A percentile compares a stretch with the other conserved stretches of the same genome.
Evolutionary conservation across 2,797 vertebrate species (phyloP).

Genomic region (Acipenser ruthenus): DNA sequence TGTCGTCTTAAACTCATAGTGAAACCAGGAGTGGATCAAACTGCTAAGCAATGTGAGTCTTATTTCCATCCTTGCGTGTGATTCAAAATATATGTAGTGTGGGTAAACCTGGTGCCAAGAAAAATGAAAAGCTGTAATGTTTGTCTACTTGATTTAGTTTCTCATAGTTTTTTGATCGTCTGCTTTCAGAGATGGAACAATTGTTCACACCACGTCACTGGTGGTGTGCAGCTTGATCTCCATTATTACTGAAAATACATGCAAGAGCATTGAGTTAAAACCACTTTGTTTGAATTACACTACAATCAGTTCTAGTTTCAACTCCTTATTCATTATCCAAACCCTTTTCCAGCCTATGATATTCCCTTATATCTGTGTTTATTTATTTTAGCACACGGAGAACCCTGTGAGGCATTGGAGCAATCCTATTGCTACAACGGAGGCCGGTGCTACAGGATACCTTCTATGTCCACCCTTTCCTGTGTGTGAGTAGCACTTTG

Average conservation of each 20-base stretch:
- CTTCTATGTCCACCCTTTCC: constrained; percentile 70
- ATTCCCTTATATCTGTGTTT: background rate
- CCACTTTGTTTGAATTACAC: background rate
- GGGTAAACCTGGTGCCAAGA: too few relatives aligned
- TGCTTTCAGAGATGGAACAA: too few relatives aligned
- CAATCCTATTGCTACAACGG: constrained; percentile 84
- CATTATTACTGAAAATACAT: background rate
- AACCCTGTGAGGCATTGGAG: constrained; percentile 64
- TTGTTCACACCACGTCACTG: too few relatives aligned
- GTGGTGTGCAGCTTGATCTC: too few relatives aligned
- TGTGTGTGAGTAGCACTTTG: constrained; percentile 75
- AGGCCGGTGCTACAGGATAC: constrained; percentile 80
- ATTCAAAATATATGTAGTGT: too few relatives aligned
- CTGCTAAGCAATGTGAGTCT: too few relatives aligned
- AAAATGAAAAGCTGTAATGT: too few relatives aligned
- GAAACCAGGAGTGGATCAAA: too few relatives aligned
- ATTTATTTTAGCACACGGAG: constrained; percentile 69
- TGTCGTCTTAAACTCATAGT: too few relatives aligned
- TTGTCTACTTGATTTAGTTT: too few relatives aligned
- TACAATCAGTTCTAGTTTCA: background rate
- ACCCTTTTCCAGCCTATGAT: background rate
- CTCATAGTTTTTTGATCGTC: too few relatives aligned
- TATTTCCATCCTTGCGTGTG: too few relatives aligned
- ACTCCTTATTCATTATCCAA: background rate
- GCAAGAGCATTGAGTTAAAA: background rate